Evolutionary conservation across 2,888 invertebrate genomes (phyloP), one percentile per base, ranked within the genome.

Genomic region (Cephus spinipes): DNA sequence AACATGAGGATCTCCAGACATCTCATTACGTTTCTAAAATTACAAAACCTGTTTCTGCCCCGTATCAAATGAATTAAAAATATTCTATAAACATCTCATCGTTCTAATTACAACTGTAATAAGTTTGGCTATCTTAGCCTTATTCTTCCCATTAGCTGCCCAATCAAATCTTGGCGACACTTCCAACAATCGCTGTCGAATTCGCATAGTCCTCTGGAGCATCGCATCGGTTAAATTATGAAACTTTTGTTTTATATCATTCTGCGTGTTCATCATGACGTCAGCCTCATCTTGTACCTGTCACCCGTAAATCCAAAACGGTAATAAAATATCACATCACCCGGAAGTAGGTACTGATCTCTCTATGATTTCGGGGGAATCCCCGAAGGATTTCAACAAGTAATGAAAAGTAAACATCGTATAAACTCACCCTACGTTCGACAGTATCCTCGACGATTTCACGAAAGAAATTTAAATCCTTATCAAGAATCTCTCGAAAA

Each of bases 231-330:
- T 83, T 55, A 83, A 35, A 1, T 81, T 78, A n/a, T 78, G 77
- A 73, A 85, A 85, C 79, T 83, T 83, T 33, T 83, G 80, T 68
- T 83, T 85, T 55, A 85, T 83, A 23, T 82, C 83, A 34, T 82
- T 83, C 73, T 85, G 84, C 12, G 84, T 83, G 75, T 82, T 77
- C 81, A 83, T 83, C 85, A 84, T 85, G 4, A 85, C 85, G 75
- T 85, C 85, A 15, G 81, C 83, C 73, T 85, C 85, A 79, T 85
- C 85, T 55, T 85, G 85, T 23, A 85, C 81, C 85, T 85, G 36
- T 33, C 12, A 23, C 33, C 12, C 71, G 3, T 71, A 9, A 33
- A 71, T 31, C 0, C 9, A 33, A 31, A 33, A 55, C 23, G 23
- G 1, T 23, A 30, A 15, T 35, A 32, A 15, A 33, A 23, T 71